Percentiles rank a stretch among this genome's conserved stretches.
Conservation (phyloP, 2,797 vertebrate species). For the Columba guinea region DNA sequence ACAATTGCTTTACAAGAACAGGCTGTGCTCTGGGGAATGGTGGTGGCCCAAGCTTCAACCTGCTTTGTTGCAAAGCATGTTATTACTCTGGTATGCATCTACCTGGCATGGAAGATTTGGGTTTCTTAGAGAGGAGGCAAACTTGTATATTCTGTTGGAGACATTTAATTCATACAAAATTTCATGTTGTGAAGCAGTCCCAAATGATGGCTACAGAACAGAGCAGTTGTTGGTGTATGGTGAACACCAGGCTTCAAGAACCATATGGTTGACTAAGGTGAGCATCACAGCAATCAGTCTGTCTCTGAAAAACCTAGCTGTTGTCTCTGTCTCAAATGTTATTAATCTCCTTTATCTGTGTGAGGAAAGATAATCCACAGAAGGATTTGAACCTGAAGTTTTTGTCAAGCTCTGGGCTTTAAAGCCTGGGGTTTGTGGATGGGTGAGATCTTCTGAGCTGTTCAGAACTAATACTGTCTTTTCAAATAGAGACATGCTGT, state of each 20-base stretch:
- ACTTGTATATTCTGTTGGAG: not conserved
- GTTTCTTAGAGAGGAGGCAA: not conserved
- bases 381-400: not conserved
- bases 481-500: not conserved
- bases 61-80: not conserved
- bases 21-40: not conserved
- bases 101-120: not conserved
- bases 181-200: not conserved
- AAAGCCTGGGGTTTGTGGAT: not conserved
- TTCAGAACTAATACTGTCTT: not conserved
- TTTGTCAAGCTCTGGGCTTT: not conserved
- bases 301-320: not conserved
- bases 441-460: not conserved
- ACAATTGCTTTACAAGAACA: not conserved
- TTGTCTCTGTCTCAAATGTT: not conserved
- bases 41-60: not conserved
- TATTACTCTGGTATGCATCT: not conserved
- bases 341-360: not conserved
- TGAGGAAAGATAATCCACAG: not conserved
- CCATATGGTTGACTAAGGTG: not conserved
- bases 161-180: not conserved
- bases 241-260: not conserved
- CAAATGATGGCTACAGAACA: not conserved
- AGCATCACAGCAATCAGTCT: not conserved
- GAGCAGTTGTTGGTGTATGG: not conserved